Percentiles rank a stretch among this genome's conserved stretches.
Evolutionary conservation across 1,140 invertebrate species (phyloP).

Genomic region (Onthophagus taurus): DNA sequence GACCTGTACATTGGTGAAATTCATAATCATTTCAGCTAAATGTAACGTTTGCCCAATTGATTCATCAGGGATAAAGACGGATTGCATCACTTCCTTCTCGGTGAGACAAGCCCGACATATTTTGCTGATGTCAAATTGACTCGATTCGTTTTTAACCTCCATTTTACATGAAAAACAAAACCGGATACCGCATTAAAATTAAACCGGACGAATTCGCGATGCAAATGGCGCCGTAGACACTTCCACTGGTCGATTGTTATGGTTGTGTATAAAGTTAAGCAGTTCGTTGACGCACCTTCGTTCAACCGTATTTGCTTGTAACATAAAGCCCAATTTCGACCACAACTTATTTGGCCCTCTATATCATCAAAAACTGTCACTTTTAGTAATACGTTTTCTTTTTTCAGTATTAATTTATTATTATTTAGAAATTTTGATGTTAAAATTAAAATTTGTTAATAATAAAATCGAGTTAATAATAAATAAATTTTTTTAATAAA

Average conservation of each 20-base stretch:
- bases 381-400: too few species aligned
- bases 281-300: too few species aligned
- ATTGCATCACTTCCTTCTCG: conserved; percentile 38
- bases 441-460: too few species aligned
- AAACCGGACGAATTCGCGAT: conserved; percentile 7
- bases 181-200: conserved; percentile 5
- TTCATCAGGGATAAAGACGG: conserved; percentile 33
- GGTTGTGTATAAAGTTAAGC: too few species aligned
- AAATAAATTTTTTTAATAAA: too few species aligned
- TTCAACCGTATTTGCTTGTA: too few species aligned
- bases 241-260: conserved; percentile 15
- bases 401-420: too few species aligned
- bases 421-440: too few species aligned
- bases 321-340: too few species aligned
- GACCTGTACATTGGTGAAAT: conserved; percentile 34
- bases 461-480: too few species aligned
- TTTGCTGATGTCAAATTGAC: conserved; percentile 35
- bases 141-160: conserved; percentile 28
- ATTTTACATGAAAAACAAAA: conserved; percentile 16
- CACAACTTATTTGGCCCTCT: too few species aligned
- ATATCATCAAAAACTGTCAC: too few species aligned
- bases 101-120: conserved; percentile 37
- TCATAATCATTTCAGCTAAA: conserved; percentile 38
- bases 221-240: background rate
- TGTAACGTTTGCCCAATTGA: conserved; percentile 29